Evolutionary conservation across 2,888 invertebrate species (phyloP).

Genomic region (Dasypogon diadema): DNA sequence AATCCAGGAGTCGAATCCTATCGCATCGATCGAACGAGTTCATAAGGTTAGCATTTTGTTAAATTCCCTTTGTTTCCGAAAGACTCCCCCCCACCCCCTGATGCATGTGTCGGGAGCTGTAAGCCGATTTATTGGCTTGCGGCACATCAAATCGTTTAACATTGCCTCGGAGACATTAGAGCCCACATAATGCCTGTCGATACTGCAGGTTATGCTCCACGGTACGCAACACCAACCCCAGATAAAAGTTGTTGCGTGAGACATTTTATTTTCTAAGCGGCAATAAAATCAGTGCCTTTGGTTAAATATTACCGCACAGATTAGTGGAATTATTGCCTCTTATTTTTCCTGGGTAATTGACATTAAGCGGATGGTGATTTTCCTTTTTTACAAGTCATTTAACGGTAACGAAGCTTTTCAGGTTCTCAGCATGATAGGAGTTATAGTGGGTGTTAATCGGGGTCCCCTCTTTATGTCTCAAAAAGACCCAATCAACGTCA

Average conservation of each 20-base stretch:
- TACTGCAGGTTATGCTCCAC: constrained; percentile 11
- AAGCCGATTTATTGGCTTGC: constrained; percentile 27
- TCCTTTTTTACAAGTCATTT: constrained; percentile 39
- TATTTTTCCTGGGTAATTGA: constrained; percentile 27
- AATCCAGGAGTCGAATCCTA: constrained; percentile 1
- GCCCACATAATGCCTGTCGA: constrained; percentile 22
- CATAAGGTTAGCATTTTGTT: constrained; percentile 33
- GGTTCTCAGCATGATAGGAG: not conserved
- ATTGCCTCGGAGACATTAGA: constrained; percentile 23
- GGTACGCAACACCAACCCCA: not conserved
- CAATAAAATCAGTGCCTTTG: constrained; percentile 38
- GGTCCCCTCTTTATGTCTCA: too few relatives aligned
- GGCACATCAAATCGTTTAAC: constrained; percentile 35
- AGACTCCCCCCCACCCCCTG: not conserved
- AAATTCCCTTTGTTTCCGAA: constrained; percentile 33
- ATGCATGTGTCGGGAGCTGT: not conserved
- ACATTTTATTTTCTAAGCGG: constrained; percentile 32
- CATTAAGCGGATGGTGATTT: constrained; percentile 22
- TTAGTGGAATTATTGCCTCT: constrained; percentile 29
- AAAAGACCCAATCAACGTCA: too few relatives aligned
- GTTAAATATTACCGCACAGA: constrained; percentile 38
- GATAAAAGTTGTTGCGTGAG: constrained; percentile 45
- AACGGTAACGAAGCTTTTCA: constrained; percentile 8
- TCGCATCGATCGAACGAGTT: constrained; percentile 28
- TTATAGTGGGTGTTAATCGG: too few relatives aligned